These are phyloP conservation scores for Chrysina gloriosa DNA, from an alignment of 2,888 invertebrate genomes.

Conservation along the genomic window DNA sequence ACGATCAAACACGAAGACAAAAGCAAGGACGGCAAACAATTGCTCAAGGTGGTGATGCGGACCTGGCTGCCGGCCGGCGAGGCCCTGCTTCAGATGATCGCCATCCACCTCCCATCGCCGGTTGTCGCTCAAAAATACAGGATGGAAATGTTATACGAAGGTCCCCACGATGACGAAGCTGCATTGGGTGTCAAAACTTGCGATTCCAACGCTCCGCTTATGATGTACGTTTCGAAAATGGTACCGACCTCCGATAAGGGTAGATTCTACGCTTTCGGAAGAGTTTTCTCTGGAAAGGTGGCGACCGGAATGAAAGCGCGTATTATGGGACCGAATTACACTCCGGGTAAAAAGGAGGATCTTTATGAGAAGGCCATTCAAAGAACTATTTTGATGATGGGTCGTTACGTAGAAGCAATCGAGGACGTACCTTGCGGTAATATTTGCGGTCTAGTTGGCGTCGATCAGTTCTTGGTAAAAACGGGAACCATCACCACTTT, in stretches of 20 bases:
- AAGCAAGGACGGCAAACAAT: conserved; percentile 95
- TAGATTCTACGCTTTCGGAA: conserved; percentile 99
- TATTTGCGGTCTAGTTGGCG: conserved; percentile 99
- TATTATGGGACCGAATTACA: conserved; percentile 99
- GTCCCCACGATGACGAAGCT: conserved; percentile 75
- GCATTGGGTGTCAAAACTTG: conserved; percentile 92
- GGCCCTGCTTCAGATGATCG: conserved; percentile 99
- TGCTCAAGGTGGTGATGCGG: conserved; percentile 98
- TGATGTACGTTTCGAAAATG: conserved; percentile 99
- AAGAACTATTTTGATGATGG: conserved; percentile 99
- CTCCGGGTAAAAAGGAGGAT: conserved; percentile 99
- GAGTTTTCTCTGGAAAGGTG: conserved; percentile 97
- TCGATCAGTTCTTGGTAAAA: conserved; percentile 99
- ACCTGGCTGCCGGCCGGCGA: conserved; percentile 99
- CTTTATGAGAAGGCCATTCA: conserved; percentile 99
- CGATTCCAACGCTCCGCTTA: conserved; percentile 96
- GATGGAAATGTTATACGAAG: conserved; percentile 99
- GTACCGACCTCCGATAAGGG: conserved; percentile 99
- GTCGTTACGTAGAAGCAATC: conserved; percentile 98
- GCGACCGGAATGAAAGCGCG: conserved; percentile 93
- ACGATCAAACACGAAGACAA: conserved; percentile 93
- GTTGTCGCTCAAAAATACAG: conserved; percentile 99
- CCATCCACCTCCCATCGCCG: conserved; percentile 98
- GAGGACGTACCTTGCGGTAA: conserved; percentile 98
- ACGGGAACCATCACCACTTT: conserved; percentile 99